phyloP scores from a whole-genome alignment of 2,797 vertebrate species.

The Acanthurus tractus region DNA sequence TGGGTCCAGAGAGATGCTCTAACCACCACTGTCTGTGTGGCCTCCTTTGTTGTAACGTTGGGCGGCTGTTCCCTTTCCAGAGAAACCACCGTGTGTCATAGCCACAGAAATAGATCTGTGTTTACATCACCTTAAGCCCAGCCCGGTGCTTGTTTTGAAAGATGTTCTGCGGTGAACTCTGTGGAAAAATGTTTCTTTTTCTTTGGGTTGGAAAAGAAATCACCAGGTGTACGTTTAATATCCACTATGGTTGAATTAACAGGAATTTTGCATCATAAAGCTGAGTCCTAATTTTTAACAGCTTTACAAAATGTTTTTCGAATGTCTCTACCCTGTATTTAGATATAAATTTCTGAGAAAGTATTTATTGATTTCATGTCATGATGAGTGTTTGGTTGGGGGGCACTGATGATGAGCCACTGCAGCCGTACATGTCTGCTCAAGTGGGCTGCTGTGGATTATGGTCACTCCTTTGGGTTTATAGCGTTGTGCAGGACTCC shows the following conservation, averaged over 20 bases:
- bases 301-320: conserved; percentile 25
- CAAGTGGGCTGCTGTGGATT: conserved; percentile 9
- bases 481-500: conserved; percentile 78
- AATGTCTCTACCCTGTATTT: conserved; percentile 19
- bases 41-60: conserved; percentile 82
- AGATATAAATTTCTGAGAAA: conserved; percentile 18
- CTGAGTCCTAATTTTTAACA: conserved; percentile 37
- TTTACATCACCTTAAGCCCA: conserved; percentile 85
- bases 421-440: conserved; percentile 20
- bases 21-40: conserved; percentile 84
- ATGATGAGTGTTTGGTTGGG: conserved; percentile 17
- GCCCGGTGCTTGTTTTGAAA: conserved; percentile 82
- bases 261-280: conserved; percentile 29
- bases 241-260: conserved; percentile 51
- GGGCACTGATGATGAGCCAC: conserved; percentile 26
- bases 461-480: neutral
- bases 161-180: conserved; percentile 81
- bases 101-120: conserved; percentile 84
- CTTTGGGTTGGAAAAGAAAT: conserved; percentile 73
- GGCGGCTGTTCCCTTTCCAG: conserved; percentile 83
- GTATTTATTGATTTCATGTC: conserved; percentile 25
- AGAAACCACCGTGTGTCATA: conserved; percentile 85
- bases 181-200: conserved; percentile 78
- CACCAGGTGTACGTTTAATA: conserved; percentile 71
- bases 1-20: conserved; percentile 72